A percentile compares a stretch with the other conserved stretches of the same genome.
These are phyloP conservation scores for Oreochromis tanganicae DNA, from an alignment of 2,113 vertebrate genomes.

Conservation along the genomic window DNA sequence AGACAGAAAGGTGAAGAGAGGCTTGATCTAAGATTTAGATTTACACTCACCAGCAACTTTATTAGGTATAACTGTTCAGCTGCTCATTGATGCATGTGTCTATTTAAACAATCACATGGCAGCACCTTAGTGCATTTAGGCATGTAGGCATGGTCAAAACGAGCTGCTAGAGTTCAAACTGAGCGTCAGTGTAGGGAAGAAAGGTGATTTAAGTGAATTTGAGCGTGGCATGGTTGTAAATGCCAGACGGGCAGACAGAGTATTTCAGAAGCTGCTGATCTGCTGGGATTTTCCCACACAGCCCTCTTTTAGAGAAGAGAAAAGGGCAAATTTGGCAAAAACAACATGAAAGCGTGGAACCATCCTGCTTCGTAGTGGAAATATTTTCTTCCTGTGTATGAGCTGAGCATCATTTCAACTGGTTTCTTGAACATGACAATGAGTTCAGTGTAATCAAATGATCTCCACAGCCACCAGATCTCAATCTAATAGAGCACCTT, in stretches of 20 bases:
- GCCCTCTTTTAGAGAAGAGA: not conserved
- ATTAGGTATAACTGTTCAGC: not conserved
- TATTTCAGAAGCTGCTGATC: not conserved
- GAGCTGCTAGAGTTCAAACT: not conserved
- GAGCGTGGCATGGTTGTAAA: fast-evolving
- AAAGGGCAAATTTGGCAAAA: not conserved
- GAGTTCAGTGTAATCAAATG: not conserved
- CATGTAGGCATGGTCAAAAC: fast-evolving
- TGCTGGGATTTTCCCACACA: not conserved
- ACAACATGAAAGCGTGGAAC: not conserved
- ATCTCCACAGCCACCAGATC: not conserved
- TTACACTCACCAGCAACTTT: not conserved
- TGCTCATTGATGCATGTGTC: not conserved
- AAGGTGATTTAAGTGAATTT: not conserved
- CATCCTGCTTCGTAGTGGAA: not conserved
- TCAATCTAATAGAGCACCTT: not conserved
- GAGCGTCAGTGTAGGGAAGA: not conserved
- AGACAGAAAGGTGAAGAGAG: not conserved
- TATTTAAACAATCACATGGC: not conserved
- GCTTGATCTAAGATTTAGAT: not conserved
- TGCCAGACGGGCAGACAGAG: not conserved
- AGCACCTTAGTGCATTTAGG: not conserved
- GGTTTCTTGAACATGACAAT: not conserved
- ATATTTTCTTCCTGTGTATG: not conserved
- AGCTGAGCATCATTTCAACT: not conserved